Evolutionary conservation across 1,140 invertebrate genomes (phyloP).

Genomic region (Dinoponera quadriceps): DNA sequence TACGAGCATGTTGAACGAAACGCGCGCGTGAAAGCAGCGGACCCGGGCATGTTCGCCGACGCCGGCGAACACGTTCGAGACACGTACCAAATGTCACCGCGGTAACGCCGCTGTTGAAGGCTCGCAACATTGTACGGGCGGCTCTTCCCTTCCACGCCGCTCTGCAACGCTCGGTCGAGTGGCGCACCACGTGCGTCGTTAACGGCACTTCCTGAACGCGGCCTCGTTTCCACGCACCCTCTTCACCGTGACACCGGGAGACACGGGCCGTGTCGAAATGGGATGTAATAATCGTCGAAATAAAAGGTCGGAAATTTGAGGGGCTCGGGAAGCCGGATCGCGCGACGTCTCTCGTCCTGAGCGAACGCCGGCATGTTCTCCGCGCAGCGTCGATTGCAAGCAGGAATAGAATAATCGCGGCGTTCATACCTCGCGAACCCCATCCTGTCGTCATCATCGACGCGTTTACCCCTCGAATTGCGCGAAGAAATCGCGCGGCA

Average conservation of each 20-base stretch:
- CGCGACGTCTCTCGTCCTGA: too few relatives aligned
- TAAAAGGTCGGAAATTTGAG: not conserved
- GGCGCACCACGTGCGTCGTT: conserved; percentile 66
- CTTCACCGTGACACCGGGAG: conserved; percentile 19
- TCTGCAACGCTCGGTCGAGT: conserved; percentile 68
- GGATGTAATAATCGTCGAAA: conserved; percentile 11
- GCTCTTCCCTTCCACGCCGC: conserved; percentile 44
- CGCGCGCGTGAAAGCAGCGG: not conserved
- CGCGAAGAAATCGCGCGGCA: conserved; percentile 8
- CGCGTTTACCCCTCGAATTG: not conserved
- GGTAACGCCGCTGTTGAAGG: conserved; percentile 69
- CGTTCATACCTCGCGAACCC: not conserved
- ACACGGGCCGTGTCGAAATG: conserved; percentile 3
- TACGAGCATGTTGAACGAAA: conserved; percentile 54
- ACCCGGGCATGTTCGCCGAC: conserved; percentile 61
- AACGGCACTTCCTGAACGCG: conserved; percentile 69
- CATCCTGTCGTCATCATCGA: not conserved
- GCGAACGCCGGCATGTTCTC: too few relatives aligned
- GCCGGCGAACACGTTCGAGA: conserved; percentile 68
- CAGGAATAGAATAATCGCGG: too few relatives aligned
- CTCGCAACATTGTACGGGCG: conserved; percentile 69
- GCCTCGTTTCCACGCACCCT: conserved; percentile 39
- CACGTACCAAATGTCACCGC: conserved; percentile 75
- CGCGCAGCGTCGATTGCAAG: too few relatives aligned
- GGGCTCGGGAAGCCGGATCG: not conserved